Conservation (phyloP, 2,888 invertebrate genomes). For the Andrena bucephala region DNA sequence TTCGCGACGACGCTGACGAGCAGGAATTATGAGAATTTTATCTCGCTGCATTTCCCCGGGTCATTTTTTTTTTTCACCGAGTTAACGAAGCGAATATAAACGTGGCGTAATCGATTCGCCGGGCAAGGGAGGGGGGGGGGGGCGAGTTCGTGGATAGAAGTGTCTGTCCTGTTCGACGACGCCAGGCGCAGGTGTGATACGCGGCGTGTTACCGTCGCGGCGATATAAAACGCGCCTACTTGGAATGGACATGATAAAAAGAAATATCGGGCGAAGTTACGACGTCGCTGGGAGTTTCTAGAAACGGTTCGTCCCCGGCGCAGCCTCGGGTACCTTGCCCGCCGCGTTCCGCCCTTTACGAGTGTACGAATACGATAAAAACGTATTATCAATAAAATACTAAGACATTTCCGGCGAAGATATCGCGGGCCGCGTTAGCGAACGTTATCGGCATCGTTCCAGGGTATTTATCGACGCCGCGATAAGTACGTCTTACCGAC, state of each 20-base stretch:
- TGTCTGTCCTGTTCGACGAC: neutral
- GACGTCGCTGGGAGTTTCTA: slow-evolving; percentile 47
- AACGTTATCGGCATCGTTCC: slow-evolving; percentile 61
- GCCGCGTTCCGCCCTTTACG: slow-evolving; percentile 49
- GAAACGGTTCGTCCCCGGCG: slow-evolving; percentile 13
- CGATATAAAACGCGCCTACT: slow-evolving; percentile 8
- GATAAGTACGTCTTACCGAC: slow-evolving; percentile 48
- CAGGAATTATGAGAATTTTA: slow-evolving; percentile 59
- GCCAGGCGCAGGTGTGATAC: slow-evolving; percentile 15
- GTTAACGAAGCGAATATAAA: neutral
- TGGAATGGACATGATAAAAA: slow-evolving; percentile 54
- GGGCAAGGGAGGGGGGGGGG: neutral
- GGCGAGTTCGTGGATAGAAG: neutral
- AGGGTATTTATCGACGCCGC: slow-evolving; percentile 56
- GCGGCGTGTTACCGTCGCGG: slow-evolving; percentile 29
- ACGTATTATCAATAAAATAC: slow-evolving; percentile 66
- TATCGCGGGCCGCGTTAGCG: slow-evolving; percentile 47
- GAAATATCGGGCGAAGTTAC: slow-evolving; percentile 63
- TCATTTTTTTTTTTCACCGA: neutral
- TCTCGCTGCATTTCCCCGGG: neutral
- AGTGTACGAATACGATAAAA: slow-evolving; percentile 57
- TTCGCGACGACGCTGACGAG: slow-evolving; percentile 30
- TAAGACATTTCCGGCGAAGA: slow-evolving; percentile 46
- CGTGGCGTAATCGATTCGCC: neutral
- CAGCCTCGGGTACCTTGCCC: slow-evolving; percentile 26